phyloP scores from a whole-genome alignment of 2,797 vertebrate genomes.

The Sebastes variabilis region DNA sequence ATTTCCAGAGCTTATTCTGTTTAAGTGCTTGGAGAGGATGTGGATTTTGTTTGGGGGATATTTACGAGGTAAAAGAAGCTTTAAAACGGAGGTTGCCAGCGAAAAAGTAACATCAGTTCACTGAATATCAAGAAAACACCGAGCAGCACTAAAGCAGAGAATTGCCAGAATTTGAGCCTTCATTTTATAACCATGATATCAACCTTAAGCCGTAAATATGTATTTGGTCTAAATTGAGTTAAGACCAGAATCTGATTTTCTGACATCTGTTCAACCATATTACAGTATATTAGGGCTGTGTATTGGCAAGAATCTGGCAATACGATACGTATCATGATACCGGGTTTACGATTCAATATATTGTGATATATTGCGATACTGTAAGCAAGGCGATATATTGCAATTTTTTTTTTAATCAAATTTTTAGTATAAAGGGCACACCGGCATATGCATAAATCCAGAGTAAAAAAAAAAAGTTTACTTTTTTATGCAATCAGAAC shows the following conservation, averaged over 20 bases:
- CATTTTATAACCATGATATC: not conserved
- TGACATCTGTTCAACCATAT: not conserved
- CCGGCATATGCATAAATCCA: fast-evolving
- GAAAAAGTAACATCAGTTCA: not conserved
- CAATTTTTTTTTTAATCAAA: fast-evolving
- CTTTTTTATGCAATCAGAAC: too few relatives aligned
- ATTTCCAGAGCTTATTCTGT: not conserved
- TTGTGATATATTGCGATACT: too few relatives aligned
- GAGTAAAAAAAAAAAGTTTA: too few relatives aligned
- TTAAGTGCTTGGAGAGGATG: constrained; percentile 10
- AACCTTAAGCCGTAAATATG: not conserved
- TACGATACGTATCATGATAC: not conserved
- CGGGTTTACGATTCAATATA: not conserved
- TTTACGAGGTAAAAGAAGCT: constrained; percentile 23
- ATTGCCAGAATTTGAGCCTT: not conserved
- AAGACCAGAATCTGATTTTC: not conserved
- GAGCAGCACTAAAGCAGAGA: not conserved
- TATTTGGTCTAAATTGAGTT: not conserved
- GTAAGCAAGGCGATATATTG: not conserved
- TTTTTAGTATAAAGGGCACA: not conserved
- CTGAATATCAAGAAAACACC: not conserved
- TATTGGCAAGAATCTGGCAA: not conserved
- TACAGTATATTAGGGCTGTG: not conserved
- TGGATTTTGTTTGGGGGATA: constrained; percentile 2
- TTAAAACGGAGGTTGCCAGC: not conserved